Conservation (phyloP, 2,113 vertebrate species). For the Brienomyrus longianalis region DNA sequence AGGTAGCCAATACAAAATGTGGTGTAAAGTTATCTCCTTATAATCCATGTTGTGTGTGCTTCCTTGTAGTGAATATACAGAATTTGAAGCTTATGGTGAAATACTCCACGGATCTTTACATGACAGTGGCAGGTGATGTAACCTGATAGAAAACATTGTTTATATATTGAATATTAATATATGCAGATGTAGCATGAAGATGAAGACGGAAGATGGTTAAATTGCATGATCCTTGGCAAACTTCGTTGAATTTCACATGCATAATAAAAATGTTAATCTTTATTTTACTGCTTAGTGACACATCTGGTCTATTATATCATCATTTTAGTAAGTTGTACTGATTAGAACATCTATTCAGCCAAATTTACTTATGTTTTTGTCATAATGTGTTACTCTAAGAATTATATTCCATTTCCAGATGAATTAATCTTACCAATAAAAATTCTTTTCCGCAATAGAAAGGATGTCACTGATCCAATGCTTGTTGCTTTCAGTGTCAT, state of each 20-base stretch:
- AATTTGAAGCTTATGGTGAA: neutral
- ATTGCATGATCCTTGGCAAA: neutral
- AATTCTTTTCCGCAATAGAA: neutral
- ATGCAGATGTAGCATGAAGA: neutral
- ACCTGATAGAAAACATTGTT: neutral
- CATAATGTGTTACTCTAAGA: neutral
- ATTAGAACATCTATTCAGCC: neutral
- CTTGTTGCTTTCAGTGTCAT: neutral
- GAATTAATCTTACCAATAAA: neutral
- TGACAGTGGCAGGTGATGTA: neutral
- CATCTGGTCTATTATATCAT: neutral
- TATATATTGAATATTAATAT: neutral
- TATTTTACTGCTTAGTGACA: neutral
- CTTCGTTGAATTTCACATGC: neutral
- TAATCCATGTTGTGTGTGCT: neutral
- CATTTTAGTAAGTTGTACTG: neutral
- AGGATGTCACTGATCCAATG: neutral
- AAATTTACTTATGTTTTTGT: neutral
- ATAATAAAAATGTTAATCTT: neutral
- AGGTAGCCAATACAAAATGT: neutral
- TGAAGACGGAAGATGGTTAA: neutral
- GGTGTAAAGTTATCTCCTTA: neutral
- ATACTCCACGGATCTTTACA: neutral
- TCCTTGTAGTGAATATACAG: neutral
- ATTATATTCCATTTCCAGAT: neutral